Percentiles rank a stretch among this genome's conserved stretches.
These are phyloP conservation scores for Cotesia typhae DNA, from an alignment of 1,140 invertebrate genomes.

Conservation along the genomic window DNA sequence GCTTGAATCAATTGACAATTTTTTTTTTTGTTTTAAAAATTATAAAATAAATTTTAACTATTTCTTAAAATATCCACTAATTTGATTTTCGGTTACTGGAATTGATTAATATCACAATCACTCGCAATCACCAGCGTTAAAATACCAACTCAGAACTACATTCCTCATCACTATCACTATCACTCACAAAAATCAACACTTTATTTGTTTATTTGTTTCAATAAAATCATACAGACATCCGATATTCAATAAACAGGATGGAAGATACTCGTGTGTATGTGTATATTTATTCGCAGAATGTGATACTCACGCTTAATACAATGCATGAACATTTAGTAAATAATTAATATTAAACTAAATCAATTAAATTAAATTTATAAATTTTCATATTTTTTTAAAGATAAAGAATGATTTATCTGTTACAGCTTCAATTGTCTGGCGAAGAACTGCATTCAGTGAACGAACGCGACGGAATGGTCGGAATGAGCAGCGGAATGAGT, in stretches of 20 bases:
- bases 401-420: conserved; percentile 37
- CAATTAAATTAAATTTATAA: too few relatives aligned
- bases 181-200: conserved; percentile 22
- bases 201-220: neutral
- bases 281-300: neutral
- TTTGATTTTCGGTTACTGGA: too few relatives aligned
- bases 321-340: neutral
- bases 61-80: too few relatives aligned
- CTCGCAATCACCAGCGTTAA: too few relatives aligned
- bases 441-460: conserved; percentile 74
- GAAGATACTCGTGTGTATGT: neutral
- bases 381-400: neutral
- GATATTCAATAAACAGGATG: neutral
- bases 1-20: too few relatives aligned
- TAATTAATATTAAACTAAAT: too few relatives aligned
- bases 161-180: neutral
- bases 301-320: neutral
- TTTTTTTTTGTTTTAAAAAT: too few relatives aligned
- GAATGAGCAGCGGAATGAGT: conserved; percentile 63
- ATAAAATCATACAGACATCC: conserved; percentile 30
- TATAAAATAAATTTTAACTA: too few relatives aligned
- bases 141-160: too few relatives aligned
- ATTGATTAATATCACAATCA: too few relatives aligned
- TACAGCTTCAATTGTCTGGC: conserved; percentile 75
- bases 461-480: conserved; percentile 74